phyloP scores from a whole-genome alignment of 2,888 invertebrate genomes.

The Lissocephala sabroskyi region DNA sequence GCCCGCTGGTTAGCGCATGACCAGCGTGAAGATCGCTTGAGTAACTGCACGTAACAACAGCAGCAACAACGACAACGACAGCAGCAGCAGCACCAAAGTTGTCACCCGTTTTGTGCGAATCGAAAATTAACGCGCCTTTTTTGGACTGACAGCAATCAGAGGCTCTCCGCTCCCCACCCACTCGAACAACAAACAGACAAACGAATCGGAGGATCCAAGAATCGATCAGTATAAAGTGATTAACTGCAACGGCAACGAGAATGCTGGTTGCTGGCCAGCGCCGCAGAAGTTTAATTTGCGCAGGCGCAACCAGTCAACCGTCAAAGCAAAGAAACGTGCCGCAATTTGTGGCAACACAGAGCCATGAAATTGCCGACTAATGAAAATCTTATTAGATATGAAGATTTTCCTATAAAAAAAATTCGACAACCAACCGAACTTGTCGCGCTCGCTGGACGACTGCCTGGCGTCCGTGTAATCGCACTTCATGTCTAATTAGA shows the following conservation, averaged over 20 bases:
- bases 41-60: constrained; percentile 37
- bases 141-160: constrained; percentile 54
- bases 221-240: constrained; percentile 44
- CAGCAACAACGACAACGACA: constrained; percentile 14
- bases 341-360: no score
- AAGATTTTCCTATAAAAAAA: no score
- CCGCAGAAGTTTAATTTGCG: no score
- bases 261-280: no score
- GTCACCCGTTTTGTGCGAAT: constrained; percentile 4
- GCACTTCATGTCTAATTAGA: constrained; percentile 67
- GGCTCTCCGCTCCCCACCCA: no score
- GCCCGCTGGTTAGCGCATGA: constrained; percentile 16
- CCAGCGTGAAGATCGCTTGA: constrained; percentile 42
- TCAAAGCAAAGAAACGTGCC: no score
- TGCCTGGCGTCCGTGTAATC: constrained; percentile 58
- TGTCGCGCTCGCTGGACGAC: constrained; percentile 22
- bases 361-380: no score
- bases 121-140: constrained; percentile 48
- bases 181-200: no score
- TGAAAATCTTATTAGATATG: no score
- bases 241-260: constrained; percentile 37
- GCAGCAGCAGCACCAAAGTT: constrained; percentile 23
- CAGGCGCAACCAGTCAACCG: no score
- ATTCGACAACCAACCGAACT: neutral
- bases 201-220: no score